Evolutionary conservation across 2,113 vertebrate species (phyloP).

Genomic region (Plestiodon gilberti): DNA sequence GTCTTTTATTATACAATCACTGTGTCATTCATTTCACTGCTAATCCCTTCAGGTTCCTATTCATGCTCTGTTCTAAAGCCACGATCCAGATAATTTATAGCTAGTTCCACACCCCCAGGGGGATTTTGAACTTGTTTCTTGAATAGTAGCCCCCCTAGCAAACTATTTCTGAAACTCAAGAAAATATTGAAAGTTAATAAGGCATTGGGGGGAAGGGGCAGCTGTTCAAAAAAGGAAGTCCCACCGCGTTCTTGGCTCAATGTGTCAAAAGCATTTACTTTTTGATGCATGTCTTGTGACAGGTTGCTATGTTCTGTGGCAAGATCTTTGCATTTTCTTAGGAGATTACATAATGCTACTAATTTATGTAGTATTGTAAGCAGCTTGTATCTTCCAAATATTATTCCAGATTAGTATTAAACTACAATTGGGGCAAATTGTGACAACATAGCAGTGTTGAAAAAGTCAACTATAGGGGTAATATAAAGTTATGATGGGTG

Average conservation of each 20-base stretch:
- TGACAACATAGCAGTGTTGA: slow-evolving; percentile 64
- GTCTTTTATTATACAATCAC: neutral
- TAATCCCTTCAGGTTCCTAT: neutral
- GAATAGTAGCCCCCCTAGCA: neutral
- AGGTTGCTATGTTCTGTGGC: neutral
- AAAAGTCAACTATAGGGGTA: slow-evolving; percentile 48
- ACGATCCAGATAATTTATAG: neutral
- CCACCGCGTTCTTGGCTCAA: neutral
- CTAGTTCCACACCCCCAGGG: neutral
- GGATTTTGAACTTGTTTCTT: neutral
- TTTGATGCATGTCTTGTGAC: neutral
- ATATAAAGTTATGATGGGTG: neutral
- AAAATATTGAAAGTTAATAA: neutral
- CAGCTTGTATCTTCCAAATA: slow-evolving; percentile 46
- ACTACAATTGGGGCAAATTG: slow-evolving; percentile 52
- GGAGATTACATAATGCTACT: slow-evolving; percentile 24
- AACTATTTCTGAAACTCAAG: neutral
- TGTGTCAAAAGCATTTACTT: neutral
- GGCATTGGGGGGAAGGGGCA: neutral
- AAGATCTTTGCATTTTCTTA: slow-evolving; percentile 15
- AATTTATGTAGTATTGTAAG: slow-evolving; percentile 33
- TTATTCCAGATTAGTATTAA: slow-evolving; percentile 55
- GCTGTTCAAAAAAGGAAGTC: neutral
- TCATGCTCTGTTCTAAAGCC: neutral
- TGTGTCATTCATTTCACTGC: neutral